These are phyloP conservation scores for Brachyalestes nurse DNA, from an alignment of 2,797 vertebrate species.

Conservation along the genomic window DNA sequence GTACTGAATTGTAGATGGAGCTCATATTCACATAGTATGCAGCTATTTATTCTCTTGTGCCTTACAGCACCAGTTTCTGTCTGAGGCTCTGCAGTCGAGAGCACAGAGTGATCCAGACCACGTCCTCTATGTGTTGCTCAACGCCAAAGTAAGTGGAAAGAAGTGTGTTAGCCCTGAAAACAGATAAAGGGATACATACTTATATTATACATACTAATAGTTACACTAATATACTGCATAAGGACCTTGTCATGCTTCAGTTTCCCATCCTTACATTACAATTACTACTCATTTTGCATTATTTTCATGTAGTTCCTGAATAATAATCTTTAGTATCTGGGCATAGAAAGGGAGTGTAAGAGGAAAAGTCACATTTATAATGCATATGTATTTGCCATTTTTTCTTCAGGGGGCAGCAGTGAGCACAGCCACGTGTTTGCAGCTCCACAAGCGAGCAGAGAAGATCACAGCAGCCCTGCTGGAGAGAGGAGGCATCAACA, in stretches of 20 bases:
- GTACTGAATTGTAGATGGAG: not conserved
- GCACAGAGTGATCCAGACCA: constrained; percentile 95
- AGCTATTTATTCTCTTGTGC: constrained; percentile 19
- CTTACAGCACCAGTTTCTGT: constrained; percentile 91
- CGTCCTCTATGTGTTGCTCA: constrained; percentile 91
- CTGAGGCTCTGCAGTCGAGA: constrained; percentile 95
- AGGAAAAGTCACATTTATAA: too few relatives aligned
- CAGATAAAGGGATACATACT: too few relatives aligned
- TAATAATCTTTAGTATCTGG: too few relatives aligned
- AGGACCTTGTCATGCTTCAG: constrained; percentile 85
- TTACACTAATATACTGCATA: constrained; percentile 74
- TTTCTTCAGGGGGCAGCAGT: constrained; percentile 86
- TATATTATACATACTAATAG: too few relatives aligned
- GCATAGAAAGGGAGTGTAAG: too few relatives aligned
- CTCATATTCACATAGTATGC: not conserved
- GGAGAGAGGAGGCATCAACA: constrained; percentile 96
- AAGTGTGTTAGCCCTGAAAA: too few relatives aligned
- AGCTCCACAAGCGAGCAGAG: constrained; percentile 95
- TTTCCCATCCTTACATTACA: too few relatives aligned
- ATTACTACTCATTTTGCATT: too few relatives aligned
- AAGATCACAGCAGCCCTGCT: constrained; percentile 90
- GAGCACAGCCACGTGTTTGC: constrained; percentile 92
- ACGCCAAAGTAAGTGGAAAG: constrained; percentile 86
- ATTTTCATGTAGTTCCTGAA: too few relatives aligned
- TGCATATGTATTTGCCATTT: too few relatives aligned